phyloP scores from a whole-genome alignment of 2,888 invertebrate genomes.

The Lasioglossum malachurum region DNA sequence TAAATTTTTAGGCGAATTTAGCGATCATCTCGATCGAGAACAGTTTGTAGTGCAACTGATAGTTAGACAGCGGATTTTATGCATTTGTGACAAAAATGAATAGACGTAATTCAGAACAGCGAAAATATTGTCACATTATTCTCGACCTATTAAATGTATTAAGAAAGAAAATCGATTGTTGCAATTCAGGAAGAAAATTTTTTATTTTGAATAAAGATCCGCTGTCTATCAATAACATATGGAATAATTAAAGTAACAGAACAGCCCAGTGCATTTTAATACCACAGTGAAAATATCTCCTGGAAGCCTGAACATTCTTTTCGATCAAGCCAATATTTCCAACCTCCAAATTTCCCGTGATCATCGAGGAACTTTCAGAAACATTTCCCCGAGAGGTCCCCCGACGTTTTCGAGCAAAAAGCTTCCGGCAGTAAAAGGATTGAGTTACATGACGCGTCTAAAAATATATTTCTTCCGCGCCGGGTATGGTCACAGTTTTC shows the following conservation, averaged over 20 bases:
- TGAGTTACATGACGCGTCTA: background rate
- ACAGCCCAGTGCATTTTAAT: background rate
- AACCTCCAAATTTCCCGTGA: background rate
- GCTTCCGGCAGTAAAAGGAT: background rate
- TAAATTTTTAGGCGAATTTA: too few relatives aligned
- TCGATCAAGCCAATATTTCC: background rate
- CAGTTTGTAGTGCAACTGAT: too few relatives aligned
- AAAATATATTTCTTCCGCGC: background rate
- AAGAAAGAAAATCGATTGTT: too few relatives aligned
- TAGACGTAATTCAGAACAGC: too few relatives aligned
- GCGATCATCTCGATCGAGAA: too few relatives aligned
- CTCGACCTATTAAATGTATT: too few relatives aligned
- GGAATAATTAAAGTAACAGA: background rate
- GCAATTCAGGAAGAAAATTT: too few relatives aligned
- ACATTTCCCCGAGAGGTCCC: background rate
- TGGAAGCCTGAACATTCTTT: background rate
- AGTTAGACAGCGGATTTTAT: too few relatives aligned
- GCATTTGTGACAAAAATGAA: too few relatives aligned
- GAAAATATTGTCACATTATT: too few relatives aligned
- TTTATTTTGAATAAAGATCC: too few relatives aligned
- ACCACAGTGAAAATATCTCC: background rate
- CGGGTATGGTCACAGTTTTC: background rate
- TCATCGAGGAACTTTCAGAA: background rate
- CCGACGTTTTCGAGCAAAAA: background rate
- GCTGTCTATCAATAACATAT: background rate